A percentile compares a stretch with the other conserved stretches of the same genome.
Conservation (phyloP, 2,888 invertebrate genomes). For the Eupsilia transversa region DNA sequence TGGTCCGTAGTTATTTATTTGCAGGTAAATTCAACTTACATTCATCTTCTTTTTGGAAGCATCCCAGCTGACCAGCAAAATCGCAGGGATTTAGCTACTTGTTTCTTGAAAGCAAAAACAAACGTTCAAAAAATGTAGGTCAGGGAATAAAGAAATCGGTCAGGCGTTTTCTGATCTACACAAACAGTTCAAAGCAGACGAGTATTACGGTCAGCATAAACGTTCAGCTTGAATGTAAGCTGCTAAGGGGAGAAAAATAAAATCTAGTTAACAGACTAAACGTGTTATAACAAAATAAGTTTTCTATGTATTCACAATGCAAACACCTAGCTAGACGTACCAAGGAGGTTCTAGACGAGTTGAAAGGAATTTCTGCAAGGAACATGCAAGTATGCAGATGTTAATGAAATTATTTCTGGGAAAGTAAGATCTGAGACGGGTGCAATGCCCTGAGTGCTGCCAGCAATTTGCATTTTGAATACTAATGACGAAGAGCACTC, state of each 20-base stretch:
- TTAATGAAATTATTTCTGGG: slow-evolving; percentile 89
- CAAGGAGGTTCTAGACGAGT: slow-evolving; percentile 74
- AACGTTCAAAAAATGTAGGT: slow-evolving; percentile 58
- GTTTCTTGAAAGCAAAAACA: slow-evolving; percentile 50
- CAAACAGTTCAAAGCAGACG: slow-evolving; percentile 55
- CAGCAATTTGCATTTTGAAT: slow-evolving; percentile 89
- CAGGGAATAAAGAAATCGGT: slow-evolving; percentile 55
- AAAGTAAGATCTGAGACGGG: slow-evolving; percentile 87
- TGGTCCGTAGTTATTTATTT: not conserved
- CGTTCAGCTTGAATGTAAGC: slow-evolving; percentile 14
- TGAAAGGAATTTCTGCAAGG: slow-evolving; percentile 80
- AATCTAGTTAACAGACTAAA: slow-evolving; percentile 56
- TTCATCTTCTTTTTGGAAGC: not conserved
- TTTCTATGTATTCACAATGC: slow-evolving; percentile 60
- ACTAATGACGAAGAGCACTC: slow-evolving; percentile 84
- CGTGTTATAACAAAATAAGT: slow-evolving; percentile 50
- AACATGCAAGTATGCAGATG: slow-evolving; percentile 84
- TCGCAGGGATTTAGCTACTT: slow-evolving; percentile 27
- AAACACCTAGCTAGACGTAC: slow-evolving; percentile 63
- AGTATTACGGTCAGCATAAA: slow-evolving; percentile 52
- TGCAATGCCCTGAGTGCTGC: slow-evolving; percentile 85
- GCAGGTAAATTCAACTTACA: slow-evolving; percentile 4
- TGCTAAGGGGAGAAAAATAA: slow-evolving; percentile 29
- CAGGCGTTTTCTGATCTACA: slow-evolving; percentile 55
- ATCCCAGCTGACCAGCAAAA: not conserved